A percentile compares a stretch with the other conserved stretches of the same genome.
Conservation (phyloP, 1,140 invertebrate species). For the Lordiphosa mommai region DNA sequence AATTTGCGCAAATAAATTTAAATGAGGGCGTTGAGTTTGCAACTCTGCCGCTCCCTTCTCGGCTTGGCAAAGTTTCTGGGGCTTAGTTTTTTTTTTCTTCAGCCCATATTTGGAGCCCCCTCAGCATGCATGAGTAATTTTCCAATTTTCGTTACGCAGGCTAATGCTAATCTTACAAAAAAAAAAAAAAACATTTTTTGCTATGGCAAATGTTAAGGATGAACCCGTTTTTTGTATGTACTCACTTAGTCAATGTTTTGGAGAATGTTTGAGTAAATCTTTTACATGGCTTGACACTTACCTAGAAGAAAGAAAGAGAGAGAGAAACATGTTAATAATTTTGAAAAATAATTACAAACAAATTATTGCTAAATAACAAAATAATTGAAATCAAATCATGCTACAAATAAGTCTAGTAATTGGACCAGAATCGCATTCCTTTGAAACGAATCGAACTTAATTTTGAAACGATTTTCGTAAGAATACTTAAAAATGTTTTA, state of each 20-base stretch:
- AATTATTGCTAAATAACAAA: too few species aligned
- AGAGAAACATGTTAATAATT: background rate
- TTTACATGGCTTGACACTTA: slow-evolving; percentile 40
- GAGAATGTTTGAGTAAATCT: background rate
- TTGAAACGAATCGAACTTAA: too few species aligned
- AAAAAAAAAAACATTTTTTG: slow-evolving; percentile 53
- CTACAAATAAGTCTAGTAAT: too few species aligned
- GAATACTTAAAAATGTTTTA: too few species aligned
- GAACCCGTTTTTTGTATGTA: slow-evolving; percentile 33
- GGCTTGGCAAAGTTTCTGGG: slow-evolving; percentile 31
- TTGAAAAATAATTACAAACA: too few species aligned
- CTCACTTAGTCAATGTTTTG: slow-evolving; percentile 67
- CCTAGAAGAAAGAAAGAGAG: slow-evolving; percentile 36
- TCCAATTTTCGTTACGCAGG: slow-evolving; percentile 71
- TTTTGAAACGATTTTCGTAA: too few species aligned
- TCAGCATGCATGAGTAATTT: slow-evolving; percentile 68
- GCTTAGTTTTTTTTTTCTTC: background rate
- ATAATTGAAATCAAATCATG: too few species aligned
- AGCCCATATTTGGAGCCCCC: slow-evolving; percentile 3
- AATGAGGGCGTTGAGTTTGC: slow-evolving; percentile 68
- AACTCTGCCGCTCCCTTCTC: slow-evolving; percentile 2
- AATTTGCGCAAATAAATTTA: slow-evolving; percentile 78
- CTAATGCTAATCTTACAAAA: slow-evolving; percentile 48
- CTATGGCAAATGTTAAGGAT: slow-evolving; percentile 5
- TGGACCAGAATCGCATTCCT: too few species aligned